phyloP scores from a whole-genome alignment of 2,113 vertebrate genomes.

The Paradoxurus hermaphroditus region DNA sequence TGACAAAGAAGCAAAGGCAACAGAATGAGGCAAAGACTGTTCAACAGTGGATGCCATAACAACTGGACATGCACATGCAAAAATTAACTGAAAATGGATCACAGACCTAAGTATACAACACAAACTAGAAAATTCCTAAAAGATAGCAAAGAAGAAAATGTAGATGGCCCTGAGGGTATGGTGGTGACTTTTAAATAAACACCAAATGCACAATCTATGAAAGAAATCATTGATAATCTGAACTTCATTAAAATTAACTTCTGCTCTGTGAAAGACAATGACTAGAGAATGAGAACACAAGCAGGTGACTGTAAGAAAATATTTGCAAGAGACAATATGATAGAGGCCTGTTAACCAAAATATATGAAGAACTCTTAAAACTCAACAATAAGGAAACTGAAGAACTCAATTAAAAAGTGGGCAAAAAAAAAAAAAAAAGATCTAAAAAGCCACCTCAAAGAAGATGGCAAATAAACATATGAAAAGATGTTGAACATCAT shows the following conservation, averaged over 20 bases:
- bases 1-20: conserved; percentile 3
- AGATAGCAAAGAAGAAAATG: neutral
- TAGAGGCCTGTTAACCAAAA: neutral
- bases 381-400: neutral
- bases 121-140: neutral
- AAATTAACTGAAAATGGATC: neutral
- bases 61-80: neutral
- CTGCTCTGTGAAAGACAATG: neutral
- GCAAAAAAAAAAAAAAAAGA: neutral
- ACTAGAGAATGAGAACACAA: neutral
- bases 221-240: neutral
- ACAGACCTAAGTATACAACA: neutral
- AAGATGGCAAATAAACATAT: neutral
- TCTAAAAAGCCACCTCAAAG: neutral
- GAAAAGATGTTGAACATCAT: neutral
- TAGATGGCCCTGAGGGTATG: neutral
- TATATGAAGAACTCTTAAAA: neutral
- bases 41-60: neutral
- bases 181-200: neutral
- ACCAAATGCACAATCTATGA: neutral
- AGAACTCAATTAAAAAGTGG: neutral
- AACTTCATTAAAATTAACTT: neutral
- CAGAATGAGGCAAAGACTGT: neutral
- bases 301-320: neutral
- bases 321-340: neutral